Evolutionary conservation across 2,113 vertebrate species (phyloP).

Genomic region (Callorhinus ursinus): DNA sequence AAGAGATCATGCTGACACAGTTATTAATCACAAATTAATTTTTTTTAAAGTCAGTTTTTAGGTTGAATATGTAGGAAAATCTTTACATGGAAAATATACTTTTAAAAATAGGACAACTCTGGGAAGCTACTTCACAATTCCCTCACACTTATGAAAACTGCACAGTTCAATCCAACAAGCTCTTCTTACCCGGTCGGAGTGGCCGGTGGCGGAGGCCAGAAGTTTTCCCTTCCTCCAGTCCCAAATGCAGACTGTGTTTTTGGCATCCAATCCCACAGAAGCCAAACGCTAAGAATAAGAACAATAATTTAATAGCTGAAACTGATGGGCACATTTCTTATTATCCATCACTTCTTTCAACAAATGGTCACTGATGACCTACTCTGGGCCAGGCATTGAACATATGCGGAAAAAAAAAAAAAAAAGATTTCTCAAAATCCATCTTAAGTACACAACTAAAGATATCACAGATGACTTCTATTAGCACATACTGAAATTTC

Average conservation of each 20-base stretch:
- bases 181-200: constrained; percentile 91
- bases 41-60: constrained; percentile 19
- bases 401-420: neutral
- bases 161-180: neutral
- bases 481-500: neutral
- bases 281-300: constrained; percentile 89
- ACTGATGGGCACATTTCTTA: neutral
- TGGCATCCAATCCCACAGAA: constrained; percentile 96
- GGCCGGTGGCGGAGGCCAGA: constrained; percentile 95
- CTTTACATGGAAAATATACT: neutral
- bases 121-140: neutral
- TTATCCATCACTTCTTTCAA: neutral
- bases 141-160: neutral
- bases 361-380: neutral
- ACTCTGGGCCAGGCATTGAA: neutral
- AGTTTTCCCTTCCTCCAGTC: constrained; percentile 97
- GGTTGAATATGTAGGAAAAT: neutral
- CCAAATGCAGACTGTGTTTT: constrained; percentile 97
- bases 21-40: neutral
- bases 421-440: neutral
- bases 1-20: neutral
- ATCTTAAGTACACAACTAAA: constrained; percentile 10
- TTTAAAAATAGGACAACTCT: constrained; percentile 20
- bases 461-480: neutral
- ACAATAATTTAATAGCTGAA: constrained; percentile 66